phyloP scores from a whole-genome alignment of 2,797 vertebrate species.

The Antennarius maculatus region DNA sequence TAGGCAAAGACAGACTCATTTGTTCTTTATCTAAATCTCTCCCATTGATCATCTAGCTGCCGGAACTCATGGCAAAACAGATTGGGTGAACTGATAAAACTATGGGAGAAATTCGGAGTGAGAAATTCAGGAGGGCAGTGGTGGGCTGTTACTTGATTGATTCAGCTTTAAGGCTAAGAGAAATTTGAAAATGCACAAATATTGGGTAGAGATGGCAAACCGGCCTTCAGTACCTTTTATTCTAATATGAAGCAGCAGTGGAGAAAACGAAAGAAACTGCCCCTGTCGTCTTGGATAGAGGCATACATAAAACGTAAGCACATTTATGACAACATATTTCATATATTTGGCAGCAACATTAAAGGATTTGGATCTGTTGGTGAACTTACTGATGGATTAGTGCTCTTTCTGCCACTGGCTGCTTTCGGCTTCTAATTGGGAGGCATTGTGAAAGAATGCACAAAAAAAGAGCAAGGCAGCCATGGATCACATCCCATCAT shows the following conservation, averaged over 20 bases:
- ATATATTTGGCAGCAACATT: constrained; percentile 56
- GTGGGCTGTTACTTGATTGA: constrained; percentile 66
- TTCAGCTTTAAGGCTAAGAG: constrained; percentile 81
- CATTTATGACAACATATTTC: constrained; percentile 66
- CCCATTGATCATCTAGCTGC: constrained; percentile 57
- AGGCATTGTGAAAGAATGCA: constrained; percentile 34
- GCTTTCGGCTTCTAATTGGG: constrained; percentile 54
- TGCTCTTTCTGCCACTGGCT: constrained; percentile 44
- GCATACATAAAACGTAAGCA: constrained; percentile 45
- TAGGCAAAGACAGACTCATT: constrained; percentile 49
- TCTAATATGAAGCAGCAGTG: constrained; percentile 42
- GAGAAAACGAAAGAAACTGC: constrained; percentile 1
- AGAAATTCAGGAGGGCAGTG: constrained; percentile 63
- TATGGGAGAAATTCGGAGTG: constrained; percentile 54
- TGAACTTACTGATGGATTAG: constrained; percentile 72
- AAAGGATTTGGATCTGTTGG: constrained; percentile 72
- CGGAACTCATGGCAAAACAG: constrained; percentile 47
- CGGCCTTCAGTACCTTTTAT: constrained; percentile 56
- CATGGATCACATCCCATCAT: constrained; percentile 59
- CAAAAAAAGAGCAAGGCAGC: constrained; percentile 39
- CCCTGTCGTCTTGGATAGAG: constrained; percentile 26
- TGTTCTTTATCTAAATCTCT: constrained; percentile 61
- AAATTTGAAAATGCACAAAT: constrained; percentile 78
- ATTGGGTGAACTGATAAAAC: constrained; percentile 76
- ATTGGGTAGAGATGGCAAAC: constrained; percentile 66